Evolutionary conservation across 2,797 vertebrate genomes (phyloP).

Genomic region (Myotis myotis): DNA sequence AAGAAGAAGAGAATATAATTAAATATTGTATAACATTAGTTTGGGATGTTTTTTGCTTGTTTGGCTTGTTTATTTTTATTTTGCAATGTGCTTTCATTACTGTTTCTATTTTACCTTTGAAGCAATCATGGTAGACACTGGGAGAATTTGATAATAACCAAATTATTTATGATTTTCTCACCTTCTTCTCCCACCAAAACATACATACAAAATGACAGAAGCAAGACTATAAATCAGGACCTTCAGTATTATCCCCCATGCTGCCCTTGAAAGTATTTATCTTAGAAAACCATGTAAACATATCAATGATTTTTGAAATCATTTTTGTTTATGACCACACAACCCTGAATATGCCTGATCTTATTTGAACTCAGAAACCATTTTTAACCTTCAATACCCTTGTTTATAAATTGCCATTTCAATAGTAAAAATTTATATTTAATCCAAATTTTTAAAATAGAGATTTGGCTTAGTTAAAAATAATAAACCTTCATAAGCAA

Average conservation of each 20-base stretch:
- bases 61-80: neutral
- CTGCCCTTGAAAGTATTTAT: neutral
- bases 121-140: neutral
- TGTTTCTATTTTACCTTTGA: neutral
- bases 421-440: neutral
- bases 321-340: too few relatives aligned
- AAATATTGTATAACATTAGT: neutral
- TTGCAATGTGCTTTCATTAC: neutral
- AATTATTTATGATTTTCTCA: neutral
- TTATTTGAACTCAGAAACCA: neutral
- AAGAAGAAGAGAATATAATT: neutral
- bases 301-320: neutral
- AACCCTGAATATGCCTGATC: too few relatives aligned
- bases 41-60: neutral
- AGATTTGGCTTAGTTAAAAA: constrained; percentile 1
- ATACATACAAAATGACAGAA: neutral
- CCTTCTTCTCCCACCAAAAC: neutral
- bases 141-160: neutral
- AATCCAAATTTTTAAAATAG: neutral
- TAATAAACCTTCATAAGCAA: neutral
- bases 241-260: neutral
- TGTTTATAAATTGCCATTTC: neutral
- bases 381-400: constrained; percentile 5
- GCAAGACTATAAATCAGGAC: neutral
- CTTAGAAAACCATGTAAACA: neutral